Evolutionary conservation across 2,888 invertebrate genomes (phyloP).

Genomic region (Parnassius mnemosyne): DNA sequence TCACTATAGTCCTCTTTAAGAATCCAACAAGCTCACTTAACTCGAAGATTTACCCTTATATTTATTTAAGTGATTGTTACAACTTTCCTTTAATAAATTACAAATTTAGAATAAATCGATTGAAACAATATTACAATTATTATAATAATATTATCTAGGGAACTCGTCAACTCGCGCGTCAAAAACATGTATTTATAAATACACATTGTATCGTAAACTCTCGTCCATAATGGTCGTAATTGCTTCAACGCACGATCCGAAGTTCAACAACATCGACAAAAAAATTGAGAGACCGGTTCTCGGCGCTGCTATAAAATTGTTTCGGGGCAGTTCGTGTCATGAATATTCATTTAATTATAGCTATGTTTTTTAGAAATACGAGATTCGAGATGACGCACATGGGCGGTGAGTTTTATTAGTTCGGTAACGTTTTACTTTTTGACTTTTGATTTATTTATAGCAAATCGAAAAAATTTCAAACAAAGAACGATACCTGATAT

Average conservation of each 20-base stretch:
- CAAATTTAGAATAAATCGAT: no score
- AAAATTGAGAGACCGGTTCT: slow-evolving; percentile 62
- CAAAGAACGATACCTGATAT: no score
- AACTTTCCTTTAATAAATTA: no score
- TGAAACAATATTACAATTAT: no score
- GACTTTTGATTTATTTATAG: slow-evolving; percentile 9
- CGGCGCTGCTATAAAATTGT: slow-evolving; percentile 57
- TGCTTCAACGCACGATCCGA: slow-evolving; percentile 51
- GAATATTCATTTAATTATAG: slow-evolving; percentile 69
- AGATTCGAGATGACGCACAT: slow-evolving; percentile 64
- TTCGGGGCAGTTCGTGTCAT: slow-evolving; percentile 58
- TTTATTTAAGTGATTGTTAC: no score
- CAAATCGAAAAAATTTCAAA: neutral
- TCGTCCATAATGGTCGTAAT: slow-evolving; percentile 61
- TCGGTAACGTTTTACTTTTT: slow-evolving; percentile 46
- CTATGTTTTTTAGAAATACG: slow-evolving; percentile 36
- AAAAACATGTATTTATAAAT: slow-evolving; percentile 61
- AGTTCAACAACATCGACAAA: slow-evolving; percentile 65
- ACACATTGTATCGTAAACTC: slow-evolving; percentile 55
- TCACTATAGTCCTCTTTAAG: no score
- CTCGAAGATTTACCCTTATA: no score
- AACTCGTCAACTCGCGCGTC: slow-evolving; percentile 49
- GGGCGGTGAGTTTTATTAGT: slow-evolving; percentile 40
- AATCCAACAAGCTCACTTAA: no score
- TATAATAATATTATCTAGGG: slow-evolving; percentile 54